phyloP scores from a whole-genome alignment of 1,140 invertebrate genomes.

The Drosophila arawakana region DNA sequence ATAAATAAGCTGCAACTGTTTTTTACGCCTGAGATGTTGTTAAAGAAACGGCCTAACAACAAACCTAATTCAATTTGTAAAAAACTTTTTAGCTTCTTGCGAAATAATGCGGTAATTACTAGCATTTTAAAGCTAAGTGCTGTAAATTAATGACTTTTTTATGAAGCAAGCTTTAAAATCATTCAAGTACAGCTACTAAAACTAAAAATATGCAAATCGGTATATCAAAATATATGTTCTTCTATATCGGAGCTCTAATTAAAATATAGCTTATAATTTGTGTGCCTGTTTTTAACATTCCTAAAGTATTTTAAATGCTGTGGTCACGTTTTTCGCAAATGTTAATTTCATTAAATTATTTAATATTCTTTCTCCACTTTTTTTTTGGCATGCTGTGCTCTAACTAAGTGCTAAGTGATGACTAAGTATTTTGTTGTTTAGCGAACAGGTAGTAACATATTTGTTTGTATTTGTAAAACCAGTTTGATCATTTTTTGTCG shows the following conservation, averaged over 20 bases:
- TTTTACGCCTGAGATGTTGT: constrained; percentile 10
- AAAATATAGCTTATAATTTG: no score
- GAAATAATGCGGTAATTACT: neutral
- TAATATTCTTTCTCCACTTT: constrained; percentile 18
- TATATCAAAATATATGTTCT: no score
- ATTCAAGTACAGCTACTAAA: no score
- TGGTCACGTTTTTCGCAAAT: constrained; percentile 23
- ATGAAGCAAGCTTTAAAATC: no score
- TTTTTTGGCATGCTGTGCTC: neutral
- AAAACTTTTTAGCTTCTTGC: neutral
- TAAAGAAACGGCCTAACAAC: neutral
- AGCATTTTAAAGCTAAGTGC: no score
- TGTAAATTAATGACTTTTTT: no score
- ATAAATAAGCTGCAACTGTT: constrained; percentile 32
- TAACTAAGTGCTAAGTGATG: constrained; percentile 25
- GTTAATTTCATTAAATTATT: constrained; percentile 38
- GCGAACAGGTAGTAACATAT: constrained; percentile 35
- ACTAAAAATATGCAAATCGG: no score
- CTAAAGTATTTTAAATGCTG: constrained; percentile 14
- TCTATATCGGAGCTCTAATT: no score
- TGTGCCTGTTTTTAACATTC: neutral
- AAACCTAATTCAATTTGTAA: constrained; percentile 9
- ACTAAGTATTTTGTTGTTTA: constrained; percentile 24
- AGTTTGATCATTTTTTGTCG: constrained; percentile 33
- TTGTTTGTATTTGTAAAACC: constrained; percentile 24